Evolutionary conservation across 2,113 vertebrate species (phyloP), one percentile per base, ranked within the genome.

Genomic region (Entosphenus tridentatus): DNA sequence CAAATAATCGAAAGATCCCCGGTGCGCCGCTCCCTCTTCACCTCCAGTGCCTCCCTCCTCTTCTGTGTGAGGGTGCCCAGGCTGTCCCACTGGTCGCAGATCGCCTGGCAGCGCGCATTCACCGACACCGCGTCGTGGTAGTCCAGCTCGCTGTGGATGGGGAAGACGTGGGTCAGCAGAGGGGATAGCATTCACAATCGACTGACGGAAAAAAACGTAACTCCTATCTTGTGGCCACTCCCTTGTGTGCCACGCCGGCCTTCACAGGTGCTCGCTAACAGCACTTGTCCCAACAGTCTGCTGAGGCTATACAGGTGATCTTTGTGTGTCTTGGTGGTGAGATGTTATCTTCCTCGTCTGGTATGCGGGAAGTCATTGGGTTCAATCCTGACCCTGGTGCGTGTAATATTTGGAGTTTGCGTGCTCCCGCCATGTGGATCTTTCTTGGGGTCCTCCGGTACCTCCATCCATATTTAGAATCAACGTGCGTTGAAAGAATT

Each of bases 61-160:
- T 96, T 97, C 79, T 96, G 93, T 65, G 93, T 97, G 58, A 95
- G 82, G 2, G 91, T 97, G 72, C 93, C 93, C 77, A 96, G 72
- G 70, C 83, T 82, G 78, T 97, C 93, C 93, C 91, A 97, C 77
- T 92, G 82, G 78, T 97, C 93, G 75, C 93, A 97, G 74, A 96
- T 96, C 73, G 84, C 89, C 80, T 97, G 93, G 77, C 91, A 97
- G 67, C 88, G 83, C 57, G 85, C 84, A 74, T 97, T 97, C 71
- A 97, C 79, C 73, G 85, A 85, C 74, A 85, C 88, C 67, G 91
- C 87, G n/a, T 90, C 88, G 0, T 95, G 81, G 74, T 90, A 97
- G 73, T 97, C 91, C 80, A 97, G 78, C 73, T 97, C 93, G 78
- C 83, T 85, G 71, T 11, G 59, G 69, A 68, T 16, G 67, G 14